Base-by-base conservation (phyloP, 30 jellyfish, hydroid and myxozoan species). In the Chrysaora quinquecirrha region DNA sequence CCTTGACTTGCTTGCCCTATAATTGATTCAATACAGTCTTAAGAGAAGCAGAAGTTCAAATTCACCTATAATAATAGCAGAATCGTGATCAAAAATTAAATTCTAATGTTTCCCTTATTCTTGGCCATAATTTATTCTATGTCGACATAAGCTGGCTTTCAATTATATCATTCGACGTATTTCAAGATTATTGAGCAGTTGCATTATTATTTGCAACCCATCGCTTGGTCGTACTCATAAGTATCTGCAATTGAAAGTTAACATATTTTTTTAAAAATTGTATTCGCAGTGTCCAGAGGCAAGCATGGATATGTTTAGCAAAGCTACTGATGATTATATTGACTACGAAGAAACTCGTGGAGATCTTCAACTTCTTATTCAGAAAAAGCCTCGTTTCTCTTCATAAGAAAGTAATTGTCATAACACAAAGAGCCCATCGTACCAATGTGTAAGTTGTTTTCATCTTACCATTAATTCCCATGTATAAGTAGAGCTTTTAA, bases 361-460 rank as follows among this genome's bases (percentile, higher is more conserved):
- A 38, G 11, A 3, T 38, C 54, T 14, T 3, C 6, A 6, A 38
- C 54, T 38, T 3, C 14, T 38, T 38, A 38, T 38, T 38, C 54
- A 6, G 54, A 38, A 38, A n/a, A n/a, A n/a, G n/a, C n/a, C 71
- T 94, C 67, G 92, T 94, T 47, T 80, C 77, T 23, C 83, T 94
- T 38, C 99, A 94, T 84, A 87, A 75, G 50, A 87, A 84, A 75
- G 99, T 94, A 38, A 94, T 94, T 48, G 97, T 94, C 21, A 78
- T 83, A 22, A 78, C 99, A 0, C 97, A 94, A 25, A 75, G 96
- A 50, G 97, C 99, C 24, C 99, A 94, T 70, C 84, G 99, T 10
- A 83, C 97, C 28, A 97, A 87, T 33, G 99, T 94, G 96, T 87
- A 78, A 27, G 96, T 20, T 52, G 32, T 0, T 24, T 30, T 25